Evolutionary conservation across 1,140 invertebrate species (phyloP).

Genomic region (Thaumetopoea pityocampa): DNA sequence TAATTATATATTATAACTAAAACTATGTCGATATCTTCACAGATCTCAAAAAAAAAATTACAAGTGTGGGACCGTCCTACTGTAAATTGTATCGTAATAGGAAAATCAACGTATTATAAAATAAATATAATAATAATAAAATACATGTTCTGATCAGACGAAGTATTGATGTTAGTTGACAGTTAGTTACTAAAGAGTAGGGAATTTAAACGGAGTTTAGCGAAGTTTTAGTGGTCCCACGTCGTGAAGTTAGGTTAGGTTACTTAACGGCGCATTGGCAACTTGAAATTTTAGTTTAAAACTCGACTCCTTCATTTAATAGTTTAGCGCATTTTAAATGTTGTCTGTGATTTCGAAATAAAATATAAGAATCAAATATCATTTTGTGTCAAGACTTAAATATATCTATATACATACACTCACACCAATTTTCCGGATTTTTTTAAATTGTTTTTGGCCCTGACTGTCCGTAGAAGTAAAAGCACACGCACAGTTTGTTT

Average conservation of each 20-base stretch:
- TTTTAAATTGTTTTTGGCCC: too few relatives aligned
- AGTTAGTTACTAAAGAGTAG: slow-evolving; percentile 55
- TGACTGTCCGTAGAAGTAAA: too few relatives aligned
- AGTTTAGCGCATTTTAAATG: slow-evolving; percentile 19
- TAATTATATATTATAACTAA: slow-evolving; percentile 32
- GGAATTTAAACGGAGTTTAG: slow-evolving; percentile 63
- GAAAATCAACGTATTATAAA: slow-evolving; percentile 38
- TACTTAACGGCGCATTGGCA: slow-evolving; percentile 50
- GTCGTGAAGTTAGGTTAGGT: slow-evolving; percentile 44
- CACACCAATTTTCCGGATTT: slow-evolving; percentile 14
- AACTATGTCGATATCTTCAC: slow-evolving; percentile 43
- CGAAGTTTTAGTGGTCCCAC: slow-evolving; percentile 61
- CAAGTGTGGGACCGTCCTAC: slow-evolving; percentile 71
- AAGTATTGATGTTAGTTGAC: slow-evolving; percentile 29
- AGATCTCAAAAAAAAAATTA: slow-evolving; percentile 61
- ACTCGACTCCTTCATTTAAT: slow-evolving; percentile 7
- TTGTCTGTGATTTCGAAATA: slow-evolving; percentile 33
- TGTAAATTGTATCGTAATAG: slow-evolving; percentile 66
- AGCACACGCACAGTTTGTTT: too few relatives aligned
- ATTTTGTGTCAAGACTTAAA: slow-evolving; percentile 46
- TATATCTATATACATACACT: too few relatives aligned
- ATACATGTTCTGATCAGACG: slow-evolving; percentile 9
- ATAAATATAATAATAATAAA: slow-evolving; percentile 19
- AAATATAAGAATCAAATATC: slow-evolving; percentile 35
- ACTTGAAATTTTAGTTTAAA: slow-evolving; percentile 32